Evolutionary conservation across 1,140 invertebrate genomes (phyloP).

Genomic region (Diabrotica undecimpunctata): DNA sequence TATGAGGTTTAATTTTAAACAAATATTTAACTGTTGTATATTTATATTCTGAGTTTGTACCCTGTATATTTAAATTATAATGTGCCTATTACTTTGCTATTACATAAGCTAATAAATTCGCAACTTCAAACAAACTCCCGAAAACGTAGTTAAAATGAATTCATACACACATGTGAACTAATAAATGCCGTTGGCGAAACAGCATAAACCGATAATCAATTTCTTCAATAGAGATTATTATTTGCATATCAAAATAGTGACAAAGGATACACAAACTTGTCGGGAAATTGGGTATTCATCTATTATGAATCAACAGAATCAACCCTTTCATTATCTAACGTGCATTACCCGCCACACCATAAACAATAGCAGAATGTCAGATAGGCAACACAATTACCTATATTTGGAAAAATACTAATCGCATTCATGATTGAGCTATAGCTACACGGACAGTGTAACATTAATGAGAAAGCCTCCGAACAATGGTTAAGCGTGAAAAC

Average conservation of each 20-base stretch:
- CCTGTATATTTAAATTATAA: too few relatives aligned
- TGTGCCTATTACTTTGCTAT: too few relatives aligned
- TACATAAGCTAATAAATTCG: too few relatives aligned
- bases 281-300: conserved; percentile 36
- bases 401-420: conserved; percentile 40
- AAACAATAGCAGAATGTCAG: conserved; percentile 35
- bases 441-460: conserved; percentile 20
- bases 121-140: too few relatives aligned
- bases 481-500: conserved; percentile 27
- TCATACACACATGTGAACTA: too few relatives aligned
- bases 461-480: conserved; percentile 23
- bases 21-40: too few relatives aligned
- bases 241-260: conserved; percentile 33
- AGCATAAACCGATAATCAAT: neutral
- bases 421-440: conserved; percentile 28
- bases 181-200: too few relatives aligned
- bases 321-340: conserved; percentile 19
- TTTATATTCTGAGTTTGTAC: too few relatives aligned
- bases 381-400: conserved; percentile 40
- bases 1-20: too few relatives aligned
- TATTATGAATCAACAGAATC: conserved; percentile 22
- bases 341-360: conserved; percentile 19
- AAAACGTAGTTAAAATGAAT: too few relatives aligned
- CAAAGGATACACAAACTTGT: conserved; percentile 13
- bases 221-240: conserved; percentile 27